Evolutionary conservation across 2,113 vertebrate genomes (phyloP).

Genomic region (Muntiacus reevesi): DNA sequence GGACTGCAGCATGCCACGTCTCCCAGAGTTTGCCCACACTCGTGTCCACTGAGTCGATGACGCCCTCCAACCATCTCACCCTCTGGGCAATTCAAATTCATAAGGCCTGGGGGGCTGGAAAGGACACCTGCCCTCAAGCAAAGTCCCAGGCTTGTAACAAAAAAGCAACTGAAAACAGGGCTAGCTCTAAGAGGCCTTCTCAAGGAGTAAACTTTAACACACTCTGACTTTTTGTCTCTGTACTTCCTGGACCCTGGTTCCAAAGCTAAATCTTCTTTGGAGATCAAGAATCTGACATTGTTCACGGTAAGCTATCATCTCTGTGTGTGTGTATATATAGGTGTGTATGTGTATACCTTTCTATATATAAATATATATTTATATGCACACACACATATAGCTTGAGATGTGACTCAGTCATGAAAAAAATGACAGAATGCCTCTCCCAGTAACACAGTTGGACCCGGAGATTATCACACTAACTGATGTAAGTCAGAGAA

Average conservation of each 20-base stretch:
- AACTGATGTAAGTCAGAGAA: neutral
- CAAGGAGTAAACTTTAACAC: neutral
- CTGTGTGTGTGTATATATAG: neutral
- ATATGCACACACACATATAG: neutral
- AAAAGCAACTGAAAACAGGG: neutral
- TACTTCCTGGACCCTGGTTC: neutral
- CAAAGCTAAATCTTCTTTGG: neutral
- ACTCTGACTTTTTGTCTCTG: neutral
- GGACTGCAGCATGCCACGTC: neutral
- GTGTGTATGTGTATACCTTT: neutral
- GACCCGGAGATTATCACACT: neutral
- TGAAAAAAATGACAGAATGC: neutral
- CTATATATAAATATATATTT: neutral
- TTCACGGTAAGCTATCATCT: neutral
- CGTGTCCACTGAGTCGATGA: neutral
- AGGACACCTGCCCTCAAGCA: neutral
- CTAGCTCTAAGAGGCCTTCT: fast-evolving
- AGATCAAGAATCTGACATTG: neutral
- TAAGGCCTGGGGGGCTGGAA: neutral
- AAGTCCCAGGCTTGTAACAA: neutral
- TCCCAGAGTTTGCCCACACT: neutral
- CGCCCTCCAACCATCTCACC: neutral
- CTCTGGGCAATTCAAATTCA: neutral
- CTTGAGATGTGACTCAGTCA: neutral
- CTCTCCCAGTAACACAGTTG: neutral